Conservation (phyloP, 2,888 invertebrate genomes). For the Lasioglossum oenotherae region DNA sequence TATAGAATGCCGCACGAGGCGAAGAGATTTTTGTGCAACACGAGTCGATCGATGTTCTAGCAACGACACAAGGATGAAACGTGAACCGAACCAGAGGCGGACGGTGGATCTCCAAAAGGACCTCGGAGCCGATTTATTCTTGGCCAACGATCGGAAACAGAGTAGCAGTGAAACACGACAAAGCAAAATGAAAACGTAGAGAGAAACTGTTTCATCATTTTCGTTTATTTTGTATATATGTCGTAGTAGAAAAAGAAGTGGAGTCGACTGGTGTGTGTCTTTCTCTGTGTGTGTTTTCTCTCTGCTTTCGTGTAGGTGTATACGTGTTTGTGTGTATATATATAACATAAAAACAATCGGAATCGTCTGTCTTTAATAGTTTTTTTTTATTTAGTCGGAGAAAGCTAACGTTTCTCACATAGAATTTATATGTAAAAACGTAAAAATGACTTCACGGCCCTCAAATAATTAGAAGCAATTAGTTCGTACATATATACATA, state of each 20-base stretch:
- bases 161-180: constrained; percentile 30
- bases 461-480: constrained; percentile 44
- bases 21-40: constrained; percentile 47
- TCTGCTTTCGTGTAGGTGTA: background rate
- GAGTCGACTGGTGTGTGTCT: constrained; percentile 29
- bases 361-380: constrained; percentile 24
- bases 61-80: constrained; percentile 24
- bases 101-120: constrained; percentile 40
- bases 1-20: constrained; percentile 61
- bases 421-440: constrained; percentile 45
- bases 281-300: background rate
- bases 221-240: constrained; percentile 48
- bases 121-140: constrained; percentile 5
- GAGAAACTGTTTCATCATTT: constrained; percentile 46
- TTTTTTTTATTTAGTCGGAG: constrained; percentile 32
- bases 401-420: constrained; percentile 17
- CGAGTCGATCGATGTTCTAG: constrained; percentile 14
- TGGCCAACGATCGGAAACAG: constrained; percentile 1
- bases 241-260: constrained; percentile 53
- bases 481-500: constrained; percentile 52
- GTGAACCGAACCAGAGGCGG: constrained; percentile 56
- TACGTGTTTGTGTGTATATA: background rate
- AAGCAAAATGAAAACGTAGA: constrained; percentile 31
- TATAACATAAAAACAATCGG: constrained; percentile 49
- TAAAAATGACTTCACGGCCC: constrained; percentile 33